Percentiles rank a stretch among this genome's conserved stretches.
phyloP scores from a whole-genome alignment of 2,888 invertebrate species.

The Stenotaenia linearis region DNA sequence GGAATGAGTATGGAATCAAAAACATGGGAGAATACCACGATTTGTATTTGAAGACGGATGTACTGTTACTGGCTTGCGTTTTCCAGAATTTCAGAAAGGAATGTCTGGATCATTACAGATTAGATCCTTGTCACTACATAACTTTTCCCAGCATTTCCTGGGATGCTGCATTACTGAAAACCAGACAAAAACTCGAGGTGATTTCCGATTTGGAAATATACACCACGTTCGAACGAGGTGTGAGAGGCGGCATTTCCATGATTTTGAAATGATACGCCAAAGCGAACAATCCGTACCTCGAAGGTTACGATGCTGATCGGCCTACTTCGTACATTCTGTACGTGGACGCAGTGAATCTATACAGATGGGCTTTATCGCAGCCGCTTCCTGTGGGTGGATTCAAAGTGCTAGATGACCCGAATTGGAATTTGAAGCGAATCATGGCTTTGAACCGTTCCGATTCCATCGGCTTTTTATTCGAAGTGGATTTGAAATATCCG shows the following conservation, averaged over 20 bases:
- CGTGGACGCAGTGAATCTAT: constrained; percentile 38
- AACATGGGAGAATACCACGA: constrained; percentile 40
- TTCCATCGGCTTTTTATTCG: constrained; percentile 32
- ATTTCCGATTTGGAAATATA: too few relatives aligned
- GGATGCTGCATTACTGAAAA: too few relatives aligned
- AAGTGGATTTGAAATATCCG: constrained; percentile 35
- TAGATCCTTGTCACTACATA: constrained; percentile 41
- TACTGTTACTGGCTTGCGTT: constrained; percentile 42
- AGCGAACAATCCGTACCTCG: constrained; percentile 22
- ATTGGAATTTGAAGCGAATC: too few relatives aligned
- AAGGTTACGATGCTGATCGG: constrained; percentile 27
- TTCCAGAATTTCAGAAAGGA: constrained; percentile 42
- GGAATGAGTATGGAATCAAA: constrained; percentile 38
- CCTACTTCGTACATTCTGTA: not conserved
- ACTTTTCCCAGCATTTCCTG: too few relatives aligned
- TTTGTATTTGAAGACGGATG: constrained; percentile 40
- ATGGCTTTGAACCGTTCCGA: not conserved
- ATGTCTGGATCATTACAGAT: constrained; percentile 38
- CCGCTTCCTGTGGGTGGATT: constrained; percentile 32
- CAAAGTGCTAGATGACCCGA: too few relatives aligned
- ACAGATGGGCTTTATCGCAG: constrained; percentile 36
- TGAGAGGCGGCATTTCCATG: constrained; percentile 41
- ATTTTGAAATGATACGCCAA: constrained; percentile 35
- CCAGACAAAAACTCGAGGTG: too few relatives aligned
- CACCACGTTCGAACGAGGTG: constrained; percentile 39